Percentiles rank a stretch among this genome's conserved stretches.
These are phyloP conservation scores for Acridotheres tristis DNA, from an alignment of 2,797 vertebrate genomes.

Conservation along the genomic window DNA sequence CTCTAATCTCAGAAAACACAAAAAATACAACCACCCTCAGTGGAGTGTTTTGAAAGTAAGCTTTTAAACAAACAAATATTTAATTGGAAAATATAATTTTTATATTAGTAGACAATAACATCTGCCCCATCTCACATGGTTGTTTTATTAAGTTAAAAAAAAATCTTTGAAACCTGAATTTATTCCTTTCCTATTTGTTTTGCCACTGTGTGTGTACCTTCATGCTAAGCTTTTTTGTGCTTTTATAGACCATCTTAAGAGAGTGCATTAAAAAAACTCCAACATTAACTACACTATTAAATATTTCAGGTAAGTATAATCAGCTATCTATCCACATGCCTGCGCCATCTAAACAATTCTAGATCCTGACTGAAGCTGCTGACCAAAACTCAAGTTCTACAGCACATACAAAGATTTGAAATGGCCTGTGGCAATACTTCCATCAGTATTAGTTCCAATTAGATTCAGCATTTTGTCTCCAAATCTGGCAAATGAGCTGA, in stretches of 20 bases:
- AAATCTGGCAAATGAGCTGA: not conserved
- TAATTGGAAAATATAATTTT: not conserved
- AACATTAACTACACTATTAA: not conserved
- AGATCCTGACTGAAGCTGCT: not conserved
- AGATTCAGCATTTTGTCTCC: not conserved
- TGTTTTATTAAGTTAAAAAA: not conserved
- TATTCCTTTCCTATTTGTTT: constrained; percentile 24
- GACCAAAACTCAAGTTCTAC: not conserved
- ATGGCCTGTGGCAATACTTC: not conserved
- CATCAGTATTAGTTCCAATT: not conserved
- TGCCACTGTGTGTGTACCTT: not conserved
- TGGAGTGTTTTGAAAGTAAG: not conserved
- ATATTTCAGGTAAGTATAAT: not conserved
- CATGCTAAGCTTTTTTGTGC: not conserved
- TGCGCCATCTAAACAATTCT: not conserved
- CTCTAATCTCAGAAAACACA: not conserved
- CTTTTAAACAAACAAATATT: not conserved
- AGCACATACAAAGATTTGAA: not conserved
- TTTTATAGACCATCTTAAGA: not conserved
- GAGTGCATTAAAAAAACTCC: not conserved
- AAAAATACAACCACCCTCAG: not conserved
- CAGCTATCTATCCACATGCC: not conserved
- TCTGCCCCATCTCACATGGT: not conserved
- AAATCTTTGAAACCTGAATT: constrained; percentile 25
- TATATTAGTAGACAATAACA: not conserved